Base-by-base conservation (phyloP, 2,113 vertebrate genomes). In the Aptenodytes forsteri region DNA sequence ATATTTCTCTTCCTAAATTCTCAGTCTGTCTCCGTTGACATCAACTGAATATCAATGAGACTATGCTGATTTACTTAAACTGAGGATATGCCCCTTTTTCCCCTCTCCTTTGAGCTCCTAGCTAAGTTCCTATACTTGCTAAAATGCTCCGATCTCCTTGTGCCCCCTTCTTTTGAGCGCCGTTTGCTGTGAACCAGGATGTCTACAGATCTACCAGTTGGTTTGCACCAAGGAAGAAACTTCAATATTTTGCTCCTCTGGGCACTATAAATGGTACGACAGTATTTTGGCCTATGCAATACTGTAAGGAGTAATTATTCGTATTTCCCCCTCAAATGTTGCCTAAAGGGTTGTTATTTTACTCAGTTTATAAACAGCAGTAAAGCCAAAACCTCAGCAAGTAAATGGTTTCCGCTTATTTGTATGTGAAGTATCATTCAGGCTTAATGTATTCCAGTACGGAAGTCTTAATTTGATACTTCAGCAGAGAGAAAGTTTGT, bases 211-310 rank as follows among this genome's bases (percentile, higher is more conserved):
- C 85, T 94, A 87, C 78, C 87, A 89, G 49, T 79, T 96, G 49
- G 62, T 80, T 96, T 96, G 80, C 73, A 94, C 30, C 52, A 62
- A 56, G 73, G 78, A 83, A 76, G 65, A 91, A 96, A 58, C 62
- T 72, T 81, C 18, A 78, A 7, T 87, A 64, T 80, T 95, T 96
- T 93, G 22, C n/a, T 96, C 81, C 64, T 89, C 23, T 84, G 58
- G 83, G 66, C 32, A 65, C 52, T 87, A 30, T 94, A 92, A 97
- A 90, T 87, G 50, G 10, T 81, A 52, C 27, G 46, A 89, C 77
- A 94, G 56, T 88, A 58, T 84, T 97, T 95, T 95, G 90, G 96
- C 89, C 88, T 71, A 49, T 87, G 79, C 81, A 89, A 46, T 93
- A 89, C 34, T 83, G 20, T 84, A 93, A 96, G 49, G 49, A 91